Evolutionary conservation across 2,888 invertebrate genomes (phyloP), one percentile per base, ranked within the genome.

Genomic region (Eilema caniola): DNA sequence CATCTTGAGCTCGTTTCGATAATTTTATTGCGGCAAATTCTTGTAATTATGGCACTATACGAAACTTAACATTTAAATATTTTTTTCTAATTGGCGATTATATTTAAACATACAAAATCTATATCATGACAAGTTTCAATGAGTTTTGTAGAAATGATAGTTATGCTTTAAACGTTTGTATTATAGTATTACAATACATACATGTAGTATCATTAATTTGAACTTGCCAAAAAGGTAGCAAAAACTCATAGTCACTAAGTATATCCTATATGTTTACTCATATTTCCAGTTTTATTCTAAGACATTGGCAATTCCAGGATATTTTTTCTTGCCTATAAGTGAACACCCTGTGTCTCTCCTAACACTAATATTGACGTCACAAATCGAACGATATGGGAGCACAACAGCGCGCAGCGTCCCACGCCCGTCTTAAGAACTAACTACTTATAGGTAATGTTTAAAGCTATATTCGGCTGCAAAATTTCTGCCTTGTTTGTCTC

Each of bases 351-450:
- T 85, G 80, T 76, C 78, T 12, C 1, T 3, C 31, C 68, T 72
- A 66, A 83, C 69, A 76, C 81, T 82, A 84, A 81, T 85, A 79
- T 82, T 84, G 83, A 85, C 83, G 86, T 82, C 78, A 85, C 75
- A 69, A 83, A 88, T 88, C 86, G 85, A 88, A 86, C 83, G 62
- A 78, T 86, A 88, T 88, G 89, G 75, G 89, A 89, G 85, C 83
- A 85, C 81, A 75, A 79, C 67, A 66, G 2, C 20, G 11, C 64
- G 59, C 62, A 37, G 72, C 75, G 79, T 89, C 89, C 81, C 89
- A 89, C 89, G 88, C 74, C 70, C 79, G 74, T 81, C 78, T 80
- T 72, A 75, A 62, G 56, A 33, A 57, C 31, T 56, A 69, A 16
- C 33, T 66, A 62, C 20, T 25, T 25, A 25, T 33, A 14, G 20